Conservation (phyloP, 2,888 invertebrate species). For the Tenthredo distinguenda region DNA sequence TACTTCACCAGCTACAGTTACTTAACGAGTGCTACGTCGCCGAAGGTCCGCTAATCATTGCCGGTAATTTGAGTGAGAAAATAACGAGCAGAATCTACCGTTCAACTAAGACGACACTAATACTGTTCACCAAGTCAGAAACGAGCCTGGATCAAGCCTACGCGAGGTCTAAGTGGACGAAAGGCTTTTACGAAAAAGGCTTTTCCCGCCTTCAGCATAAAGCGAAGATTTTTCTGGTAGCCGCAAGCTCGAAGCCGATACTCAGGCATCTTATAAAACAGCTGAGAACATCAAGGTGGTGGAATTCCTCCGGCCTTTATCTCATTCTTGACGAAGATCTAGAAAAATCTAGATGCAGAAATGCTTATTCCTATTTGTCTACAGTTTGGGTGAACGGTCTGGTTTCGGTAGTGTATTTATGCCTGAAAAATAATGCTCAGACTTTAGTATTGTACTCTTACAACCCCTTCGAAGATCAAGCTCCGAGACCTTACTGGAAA, state of each 20-base stretch:
- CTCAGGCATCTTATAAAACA: not conserved
- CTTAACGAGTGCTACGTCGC: not conserved
- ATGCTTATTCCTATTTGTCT: not conserved
- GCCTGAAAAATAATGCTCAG: not conserved
- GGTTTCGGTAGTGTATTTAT: constrained; percentile 18
- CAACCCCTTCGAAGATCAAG: not conserved
- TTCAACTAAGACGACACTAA: not conserved
- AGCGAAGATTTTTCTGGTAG: not conserved
- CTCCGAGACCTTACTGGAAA: not conserved
- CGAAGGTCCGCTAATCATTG: not conserved
- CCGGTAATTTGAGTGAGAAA: not conserved
- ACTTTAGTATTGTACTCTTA: not conserved
- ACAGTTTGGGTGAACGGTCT: not conserved
- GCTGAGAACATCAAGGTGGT: constrained; percentile 12
- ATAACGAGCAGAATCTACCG: not conserved
- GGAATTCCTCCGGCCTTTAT: not conserved
- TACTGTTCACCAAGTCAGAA: not conserved
- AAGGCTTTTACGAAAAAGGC: not conserved
- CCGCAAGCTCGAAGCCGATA: not conserved
- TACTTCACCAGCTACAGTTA: not conserved
- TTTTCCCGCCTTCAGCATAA: constrained; percentile 3
- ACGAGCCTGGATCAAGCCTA: not conserved
- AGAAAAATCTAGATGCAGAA: not conserved
- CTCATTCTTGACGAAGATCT: constrained; percentile 4
- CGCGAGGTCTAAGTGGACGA: not conserved